phyloP scores from a whole-genome alignment of 2,888 invertebrate species.

The Phengaris arion region DNA sequence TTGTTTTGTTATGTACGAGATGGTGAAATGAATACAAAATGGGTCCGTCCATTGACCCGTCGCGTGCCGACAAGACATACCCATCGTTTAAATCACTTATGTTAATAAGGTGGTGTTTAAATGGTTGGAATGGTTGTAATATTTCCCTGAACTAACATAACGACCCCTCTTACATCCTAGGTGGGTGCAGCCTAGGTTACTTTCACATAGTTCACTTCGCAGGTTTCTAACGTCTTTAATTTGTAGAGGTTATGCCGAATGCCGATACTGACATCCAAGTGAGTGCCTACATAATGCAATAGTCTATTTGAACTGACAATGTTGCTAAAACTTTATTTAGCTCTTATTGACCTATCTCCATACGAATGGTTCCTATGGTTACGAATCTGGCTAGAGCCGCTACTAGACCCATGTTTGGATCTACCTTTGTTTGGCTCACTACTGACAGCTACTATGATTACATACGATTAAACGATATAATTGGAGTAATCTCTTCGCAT shows the following conservation, averaged over 20 bases:
- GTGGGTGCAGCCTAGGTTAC: background rate
- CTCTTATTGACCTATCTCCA: no score
- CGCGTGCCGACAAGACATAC: conserved; percentile 6
- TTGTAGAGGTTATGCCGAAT: no score
- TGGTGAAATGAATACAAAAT: background rate
- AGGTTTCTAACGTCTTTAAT: no score
- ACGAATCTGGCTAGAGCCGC: no score
- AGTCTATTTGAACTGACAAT: no score
- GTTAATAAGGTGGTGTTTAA: conserved; percentile 20
- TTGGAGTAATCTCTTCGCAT: background rate
- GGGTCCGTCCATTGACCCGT: conserved; percentile 6
- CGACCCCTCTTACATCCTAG: conserved; percentile 7
- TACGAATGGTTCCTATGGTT: no score
- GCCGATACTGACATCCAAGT: no score
- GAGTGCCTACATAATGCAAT: no score
- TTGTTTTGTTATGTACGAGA: background rate
- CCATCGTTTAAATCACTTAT: conserved; percentile 18
- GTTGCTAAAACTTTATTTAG: no score
- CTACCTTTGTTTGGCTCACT: no score
- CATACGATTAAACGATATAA: background rate
- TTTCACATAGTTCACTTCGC: background rate
- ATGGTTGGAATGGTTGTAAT: background rate
- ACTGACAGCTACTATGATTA: no score
- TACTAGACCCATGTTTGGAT: no score
- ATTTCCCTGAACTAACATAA: background rate